Evolutionary conservation across 2,113 vertebrate genomes (phyloP).

Genomic region (Syngnathus typhle): DNA sequence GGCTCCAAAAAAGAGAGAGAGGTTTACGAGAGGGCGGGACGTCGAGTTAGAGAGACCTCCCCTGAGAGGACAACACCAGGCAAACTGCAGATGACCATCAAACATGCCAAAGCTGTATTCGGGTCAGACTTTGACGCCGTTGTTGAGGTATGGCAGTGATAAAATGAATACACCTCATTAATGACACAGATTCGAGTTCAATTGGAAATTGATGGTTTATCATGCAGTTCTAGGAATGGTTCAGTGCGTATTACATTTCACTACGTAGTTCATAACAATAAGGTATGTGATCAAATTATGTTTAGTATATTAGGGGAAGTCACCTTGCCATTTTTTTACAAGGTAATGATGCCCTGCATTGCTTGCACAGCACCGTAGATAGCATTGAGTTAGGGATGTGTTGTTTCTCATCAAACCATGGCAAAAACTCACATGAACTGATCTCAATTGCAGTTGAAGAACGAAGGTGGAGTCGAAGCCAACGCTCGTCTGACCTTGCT

Average conservation of each 20-base stretch:
- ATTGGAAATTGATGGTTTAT: background rate
- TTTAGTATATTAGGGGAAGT: background rate
- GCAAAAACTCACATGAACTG: background rate
- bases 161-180: background rate
- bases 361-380: background rate
- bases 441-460: conserved; percentile 49
- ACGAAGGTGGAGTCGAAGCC: conserved; percentile 45
- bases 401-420: background rate
- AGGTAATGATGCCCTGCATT: no score
- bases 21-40: conserved; percentile 66
- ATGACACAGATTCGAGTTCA: background rate
- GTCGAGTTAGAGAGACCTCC: background rate
- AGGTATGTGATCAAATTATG: background rate
- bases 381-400: background rate
- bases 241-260: no score
- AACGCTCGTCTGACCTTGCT: conserved; percentile 53
- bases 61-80: background rate
- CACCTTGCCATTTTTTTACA: background rate
- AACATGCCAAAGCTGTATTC: conserved; percentile 59
- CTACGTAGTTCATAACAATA: no score
- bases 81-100: conserved; percentile 63
- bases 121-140: conserved; percentile 75
- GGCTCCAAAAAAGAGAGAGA: conserved; percentile 70
- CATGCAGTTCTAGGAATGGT: background rate
- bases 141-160: conserved; percentile 55